These are phyloP conservation scores for Redunca redunca DNA, from an alignment of 2,113 vertebrate species.

Conservation along the genomic window DNA sequence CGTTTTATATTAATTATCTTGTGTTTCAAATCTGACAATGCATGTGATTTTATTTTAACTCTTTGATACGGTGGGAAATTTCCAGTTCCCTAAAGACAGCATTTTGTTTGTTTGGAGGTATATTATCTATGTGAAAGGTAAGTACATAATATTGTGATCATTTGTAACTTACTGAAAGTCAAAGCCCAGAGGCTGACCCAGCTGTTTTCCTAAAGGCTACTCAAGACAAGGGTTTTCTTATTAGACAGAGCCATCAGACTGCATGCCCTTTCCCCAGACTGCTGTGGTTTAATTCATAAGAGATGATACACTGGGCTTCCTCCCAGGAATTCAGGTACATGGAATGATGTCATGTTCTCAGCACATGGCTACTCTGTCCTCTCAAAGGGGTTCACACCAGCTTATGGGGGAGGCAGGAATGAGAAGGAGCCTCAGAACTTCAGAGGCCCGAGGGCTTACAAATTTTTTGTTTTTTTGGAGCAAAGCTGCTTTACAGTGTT, in stretches of 20 bases:
- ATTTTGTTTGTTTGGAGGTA: background rate
- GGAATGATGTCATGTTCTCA: background rate
- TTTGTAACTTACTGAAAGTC: background rate
- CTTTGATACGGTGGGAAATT: background rate
- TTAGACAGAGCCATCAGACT: background rate
- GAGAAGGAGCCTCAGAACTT: background rate
- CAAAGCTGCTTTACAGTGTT: background rate
- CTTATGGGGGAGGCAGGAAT: background rate
- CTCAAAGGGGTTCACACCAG: background rate
- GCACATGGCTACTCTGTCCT: background rate
- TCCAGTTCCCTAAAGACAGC: background rate
- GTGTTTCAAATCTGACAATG: slow-evolving; percentile 29
- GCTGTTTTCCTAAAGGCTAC: background rate
- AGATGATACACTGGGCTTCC: background rate
- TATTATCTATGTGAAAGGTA: background rate
- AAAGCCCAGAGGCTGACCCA: background rate
- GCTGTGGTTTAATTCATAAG: background rate
- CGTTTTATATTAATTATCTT: background rate
- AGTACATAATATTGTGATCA: background rate
- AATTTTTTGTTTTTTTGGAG: background rate
- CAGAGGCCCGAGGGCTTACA: background rate
- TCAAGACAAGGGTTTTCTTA: background rate
- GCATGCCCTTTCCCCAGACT: background rate
- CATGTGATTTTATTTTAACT: background rate
- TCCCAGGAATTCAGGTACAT: background rate